phyloP scores from a whole-genome alignment of 2,888 invertebrate genomes.

The Esperia sulphurella region DNA sequence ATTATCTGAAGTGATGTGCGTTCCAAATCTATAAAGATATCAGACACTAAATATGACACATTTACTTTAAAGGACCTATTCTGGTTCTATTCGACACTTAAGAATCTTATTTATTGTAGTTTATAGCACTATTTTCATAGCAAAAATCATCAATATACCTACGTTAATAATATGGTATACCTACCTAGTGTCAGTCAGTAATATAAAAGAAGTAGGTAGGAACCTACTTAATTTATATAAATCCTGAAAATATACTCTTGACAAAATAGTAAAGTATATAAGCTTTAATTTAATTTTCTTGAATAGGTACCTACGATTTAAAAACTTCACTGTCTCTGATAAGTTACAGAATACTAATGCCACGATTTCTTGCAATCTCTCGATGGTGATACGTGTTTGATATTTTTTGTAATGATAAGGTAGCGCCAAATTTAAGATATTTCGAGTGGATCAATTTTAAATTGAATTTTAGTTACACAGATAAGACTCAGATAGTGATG shows the following conservation, averaged over 20 bases:
- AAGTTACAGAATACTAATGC: neutral
- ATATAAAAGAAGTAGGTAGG: too few relatives aligned
- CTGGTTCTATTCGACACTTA: neutral
- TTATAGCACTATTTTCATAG: too few relatives aligned
- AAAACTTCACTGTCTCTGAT: neutral
- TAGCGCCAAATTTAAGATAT: neutral
- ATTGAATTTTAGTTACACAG: slow-evolving; percentile 6
- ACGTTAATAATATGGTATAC: too few relatives aligned
- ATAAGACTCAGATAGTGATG: slow-evolving; percentile 7
- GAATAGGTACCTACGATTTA: too few relatives aligned
- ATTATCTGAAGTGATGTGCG: slow-evolving; percentile 14
- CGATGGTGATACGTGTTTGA: neutral
- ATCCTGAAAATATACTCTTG: too few relatives aligned
- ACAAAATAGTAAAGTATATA: too few relatives aligned
- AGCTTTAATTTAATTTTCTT: too few relatives aligned
- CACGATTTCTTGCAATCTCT: neutral
- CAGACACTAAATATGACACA: neutral
- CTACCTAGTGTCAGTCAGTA: too few relatives aligned
- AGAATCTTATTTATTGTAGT: too few relatives aligned
- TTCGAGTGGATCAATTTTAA: slow-evolving; percentile 9
- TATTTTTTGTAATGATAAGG: too few relatives aligned
- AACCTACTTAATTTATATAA: too few relatives aligned
- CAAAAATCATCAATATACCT: too few relatives aligned
- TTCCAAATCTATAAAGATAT: slow-evolving; percentile 5
- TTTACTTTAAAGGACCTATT: neutral